Evolutionary conservation across 2,888 invertebrate species (phyloP).

Genomic region (Ashinkailepas kermadecensis): DNA sequence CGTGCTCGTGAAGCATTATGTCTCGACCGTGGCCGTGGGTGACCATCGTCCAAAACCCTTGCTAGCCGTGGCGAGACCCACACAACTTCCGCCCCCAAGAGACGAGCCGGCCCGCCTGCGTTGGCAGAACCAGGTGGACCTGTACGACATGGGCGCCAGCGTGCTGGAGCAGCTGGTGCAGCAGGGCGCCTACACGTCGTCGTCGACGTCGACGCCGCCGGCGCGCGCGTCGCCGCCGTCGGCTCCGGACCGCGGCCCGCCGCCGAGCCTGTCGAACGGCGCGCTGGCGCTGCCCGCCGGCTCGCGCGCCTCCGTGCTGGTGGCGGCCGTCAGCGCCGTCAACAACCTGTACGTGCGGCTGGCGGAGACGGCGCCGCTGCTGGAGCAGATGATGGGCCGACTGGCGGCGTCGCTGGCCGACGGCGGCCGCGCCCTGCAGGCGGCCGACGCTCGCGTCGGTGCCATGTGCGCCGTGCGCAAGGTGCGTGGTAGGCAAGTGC

Average conservation of each 20-base stretch:
- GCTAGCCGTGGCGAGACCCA: too few relatives aligned
- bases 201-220: neutral
- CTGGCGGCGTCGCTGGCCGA: neutral
- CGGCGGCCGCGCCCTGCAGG: neutral
- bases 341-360: slow-evolving; percentile 8
- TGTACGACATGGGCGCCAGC: neutral
- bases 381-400: neutral
- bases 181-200: neutral
- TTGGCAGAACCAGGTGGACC: slow-evolving; percentile 12
- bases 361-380: neutral
- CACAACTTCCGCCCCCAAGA: too few relatives aligned
- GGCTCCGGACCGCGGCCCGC: neutral
- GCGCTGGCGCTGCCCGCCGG: neutral
- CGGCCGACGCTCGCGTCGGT: neutral
- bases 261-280: neutral
- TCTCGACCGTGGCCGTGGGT: too few relatives aligned
- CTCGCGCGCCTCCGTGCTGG: neutral
- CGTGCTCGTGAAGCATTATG: too few relatives aligned
- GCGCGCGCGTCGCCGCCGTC: neutral
- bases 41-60: too few relatives aligned
- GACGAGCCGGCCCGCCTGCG: neutral
- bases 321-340: neutral
- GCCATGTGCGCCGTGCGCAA: neutral
- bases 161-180: neutral
- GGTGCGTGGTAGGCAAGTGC: neutral